Percentiles rank a stretch among this genome's conserved stretches.
Evolutionary conservation across 2,113 vertebrate species (phyloP).

Genomic region (Paratilapia polleni): DNA sequence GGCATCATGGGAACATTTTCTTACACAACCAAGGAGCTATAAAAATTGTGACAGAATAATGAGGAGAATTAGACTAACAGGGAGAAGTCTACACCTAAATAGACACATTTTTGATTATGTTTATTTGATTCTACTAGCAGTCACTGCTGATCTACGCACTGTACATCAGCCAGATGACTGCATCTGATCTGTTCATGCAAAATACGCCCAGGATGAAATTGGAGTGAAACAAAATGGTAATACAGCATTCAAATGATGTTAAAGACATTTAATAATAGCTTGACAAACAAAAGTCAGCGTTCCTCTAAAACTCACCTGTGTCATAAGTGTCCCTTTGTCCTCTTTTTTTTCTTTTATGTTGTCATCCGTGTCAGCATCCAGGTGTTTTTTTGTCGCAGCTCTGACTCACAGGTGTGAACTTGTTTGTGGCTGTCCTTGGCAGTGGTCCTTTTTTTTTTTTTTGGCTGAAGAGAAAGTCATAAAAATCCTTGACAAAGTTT

Average conservation of each 20-base stretch:
- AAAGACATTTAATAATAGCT: background rate
- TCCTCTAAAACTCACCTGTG: background rate
- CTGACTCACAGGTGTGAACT: conserved; percentile 30
- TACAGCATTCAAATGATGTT: background rate
- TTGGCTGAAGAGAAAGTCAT: conserved; percentile 10
- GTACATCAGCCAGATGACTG: too few species aligned
- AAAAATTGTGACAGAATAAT: background rate
- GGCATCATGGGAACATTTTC: background rate
- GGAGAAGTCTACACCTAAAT: too few species aligned
- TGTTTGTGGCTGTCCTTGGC: background rate
- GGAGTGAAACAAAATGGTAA: background rate
- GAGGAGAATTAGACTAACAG: background rate
- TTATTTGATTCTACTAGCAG: too few species aligned
- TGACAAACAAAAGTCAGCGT: background rate
- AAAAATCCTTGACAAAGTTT: conserved; percentile 14
- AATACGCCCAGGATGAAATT: background rate
- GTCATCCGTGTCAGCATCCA: background rate
- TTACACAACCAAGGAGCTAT: accelerated
- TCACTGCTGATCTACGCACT: too few species aligned
- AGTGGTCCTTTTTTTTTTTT: background rate
- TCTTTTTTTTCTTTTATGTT: background rate
- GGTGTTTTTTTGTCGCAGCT: conserved; percentile 20
- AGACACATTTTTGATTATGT: too few species aligned
- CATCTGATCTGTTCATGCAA: too few species aligned
- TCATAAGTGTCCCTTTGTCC: background rate